Percentiles rank a stretch among this genome's conserved stretches.
phyloP scores from a whole-genome alignment of 1,140 invertebrate species.

The Wiebesia pumilae region DNA sequence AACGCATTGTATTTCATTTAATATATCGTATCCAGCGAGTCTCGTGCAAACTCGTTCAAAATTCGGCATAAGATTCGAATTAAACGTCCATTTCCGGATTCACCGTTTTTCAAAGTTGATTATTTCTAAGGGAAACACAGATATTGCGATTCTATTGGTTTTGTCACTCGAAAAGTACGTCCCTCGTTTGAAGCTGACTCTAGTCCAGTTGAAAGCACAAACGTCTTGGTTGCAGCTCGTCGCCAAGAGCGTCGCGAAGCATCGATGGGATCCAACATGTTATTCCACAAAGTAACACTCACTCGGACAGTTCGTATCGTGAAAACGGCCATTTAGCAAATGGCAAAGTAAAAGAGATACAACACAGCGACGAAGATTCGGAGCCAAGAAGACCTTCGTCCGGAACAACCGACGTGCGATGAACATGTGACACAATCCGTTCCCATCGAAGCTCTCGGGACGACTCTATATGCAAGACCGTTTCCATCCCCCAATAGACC shows the following conservation, averaged over 20 bases:
- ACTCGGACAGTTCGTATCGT: background rate
- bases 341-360: background rate
- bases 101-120: background rate
- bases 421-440: constrained; percentile 61
- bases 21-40: too few species aligned
- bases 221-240: background rate
- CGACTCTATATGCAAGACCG: constrained; percentile 66
- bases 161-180: background rate
- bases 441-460: constrained; percentile 67
- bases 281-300: background rate
- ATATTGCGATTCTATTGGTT: background rate
- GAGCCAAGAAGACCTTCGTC: background rate
- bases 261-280: background rate
- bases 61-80: too few species aligned
- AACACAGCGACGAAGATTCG: background rate
- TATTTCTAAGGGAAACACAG: background rate
- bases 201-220: background rate
- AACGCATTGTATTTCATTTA: too few species aligned
- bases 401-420: background rate
- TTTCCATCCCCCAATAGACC: constrained; percentile 68
- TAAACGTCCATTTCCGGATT: too few species aligned
- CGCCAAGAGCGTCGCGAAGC: background rate
- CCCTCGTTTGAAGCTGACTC: background rate
- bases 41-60: too few species aligned
- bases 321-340: background rate